Percentiles rank a stretch among this genome's conserved stretches.
Conservation (phyloP, 2,113 vertebrate species). For the Tylochromis polylepis region DNA sequence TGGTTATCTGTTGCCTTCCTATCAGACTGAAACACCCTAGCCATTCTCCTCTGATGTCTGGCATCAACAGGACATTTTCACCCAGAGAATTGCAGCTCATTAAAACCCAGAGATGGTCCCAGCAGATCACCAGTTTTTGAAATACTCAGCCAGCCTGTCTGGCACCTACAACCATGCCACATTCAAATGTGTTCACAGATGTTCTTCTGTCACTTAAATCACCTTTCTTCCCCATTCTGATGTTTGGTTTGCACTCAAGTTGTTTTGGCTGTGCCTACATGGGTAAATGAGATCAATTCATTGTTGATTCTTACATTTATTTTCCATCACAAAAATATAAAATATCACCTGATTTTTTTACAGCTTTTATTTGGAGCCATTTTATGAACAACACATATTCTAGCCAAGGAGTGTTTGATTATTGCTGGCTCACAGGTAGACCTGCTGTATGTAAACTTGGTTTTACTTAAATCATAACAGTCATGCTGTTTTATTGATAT, state of each 20-base stretch:
- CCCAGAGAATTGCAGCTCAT: neutral
- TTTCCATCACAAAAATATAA: neutral
- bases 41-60: neutral
- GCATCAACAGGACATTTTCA: no score
- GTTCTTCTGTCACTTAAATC: neutral
- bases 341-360: neutral
- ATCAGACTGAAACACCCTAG: neutral
- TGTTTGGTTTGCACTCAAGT: neutral
- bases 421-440: neutral
- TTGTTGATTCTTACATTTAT: neutral
- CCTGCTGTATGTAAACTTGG: neutral
- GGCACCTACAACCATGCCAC: neutral
- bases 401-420: neutral
- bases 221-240: neutral
- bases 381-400: neutral
- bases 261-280: neutral
- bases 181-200: neutral
- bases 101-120: neutral
- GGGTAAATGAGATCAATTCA: neutral
- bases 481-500: neutral
- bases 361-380: neutral
- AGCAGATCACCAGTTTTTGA: neutral
- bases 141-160: neutral
- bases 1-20: neutral
- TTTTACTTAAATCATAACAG: neutral